These are phyloP conservation scores for Branchipolynoe longqiensis DNA, from an alignment of 2,888 invertebrate species.

Conservation along the genomic window DNA sequence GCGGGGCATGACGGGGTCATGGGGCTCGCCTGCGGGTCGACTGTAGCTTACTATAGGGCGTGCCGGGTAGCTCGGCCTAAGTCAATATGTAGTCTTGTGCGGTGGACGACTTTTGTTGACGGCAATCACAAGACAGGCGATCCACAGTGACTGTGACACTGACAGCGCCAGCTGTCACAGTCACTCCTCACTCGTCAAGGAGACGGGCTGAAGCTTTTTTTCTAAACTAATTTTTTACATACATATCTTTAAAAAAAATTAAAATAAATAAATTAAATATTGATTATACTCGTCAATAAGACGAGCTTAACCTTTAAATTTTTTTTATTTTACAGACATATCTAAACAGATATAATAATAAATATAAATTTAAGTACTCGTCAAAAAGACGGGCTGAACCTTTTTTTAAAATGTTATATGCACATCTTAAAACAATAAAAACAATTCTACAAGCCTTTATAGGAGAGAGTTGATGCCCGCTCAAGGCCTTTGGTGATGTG, in stretches of 20 bases:
- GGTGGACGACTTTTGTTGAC: conserved; percentile 18
- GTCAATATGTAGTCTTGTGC: conserved; percentile 43
- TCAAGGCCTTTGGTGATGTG: too few species aligned
- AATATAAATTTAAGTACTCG: too few species aligned
- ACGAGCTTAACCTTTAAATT: too few species aligned
- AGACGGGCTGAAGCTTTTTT: neutral
- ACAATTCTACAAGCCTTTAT: too few species aligned
- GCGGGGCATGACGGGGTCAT: neutral
- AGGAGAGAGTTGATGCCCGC: too few species aligned
- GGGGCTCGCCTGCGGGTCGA: neutral
- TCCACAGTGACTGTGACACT: neutral
- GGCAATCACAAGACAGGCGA: conserved; percentile 11
- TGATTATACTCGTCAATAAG: too few species aligned
- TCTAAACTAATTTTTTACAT: too few species aligned
- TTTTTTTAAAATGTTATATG: too few species aligned
- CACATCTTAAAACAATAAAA: too few species aligned
- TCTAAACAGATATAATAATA: too few species aligned
- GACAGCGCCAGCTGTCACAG: neutral
- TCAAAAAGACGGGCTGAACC: too few species aligned
- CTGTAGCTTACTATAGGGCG: neutral
- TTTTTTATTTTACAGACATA: too few species aligned
- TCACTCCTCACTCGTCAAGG: neutral
- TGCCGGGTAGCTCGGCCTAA: neutral
- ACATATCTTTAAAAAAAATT: neutral
- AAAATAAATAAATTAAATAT: neutral